Evolutionary conservation across 2,888 invertebrate genomes (phyloP).

Genomic region (Aethes cnicana): DNA sequence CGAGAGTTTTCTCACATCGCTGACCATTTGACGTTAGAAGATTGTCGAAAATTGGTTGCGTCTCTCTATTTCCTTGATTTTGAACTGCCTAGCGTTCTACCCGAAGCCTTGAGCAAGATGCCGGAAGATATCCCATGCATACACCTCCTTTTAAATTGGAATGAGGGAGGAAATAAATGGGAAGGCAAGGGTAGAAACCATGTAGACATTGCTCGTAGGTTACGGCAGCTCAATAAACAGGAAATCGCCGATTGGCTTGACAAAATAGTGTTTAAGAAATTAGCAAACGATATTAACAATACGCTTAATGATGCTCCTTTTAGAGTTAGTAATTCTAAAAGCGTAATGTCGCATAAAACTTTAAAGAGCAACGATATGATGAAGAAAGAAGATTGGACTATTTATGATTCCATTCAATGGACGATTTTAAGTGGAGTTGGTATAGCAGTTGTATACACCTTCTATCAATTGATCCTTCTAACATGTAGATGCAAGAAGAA

Average conservation of each 20-base stretch:
- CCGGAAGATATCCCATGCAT: slow-evolving; percentile 79
- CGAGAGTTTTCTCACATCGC: slow-evolving; percentile 73
- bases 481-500: slow-evolving; percentile 4
- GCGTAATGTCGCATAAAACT: slow-evolving; percentile 2
- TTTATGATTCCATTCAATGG: slow-evolving; percentile 50
- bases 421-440: slow-evolving; percentile 41
- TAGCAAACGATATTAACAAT: slow-evolving; percentile 73
- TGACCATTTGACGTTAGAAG: slow-evolving; percentile 76
- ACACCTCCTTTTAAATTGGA: slow-evolving; percentile 83
- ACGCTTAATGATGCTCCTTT: slow-evolving; percentile 41
- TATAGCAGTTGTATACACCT: slow-evolving; percentile 37
- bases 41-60: slow-evolving; percentile 82
- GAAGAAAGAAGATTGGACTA: slow-evolving; percentile 44
- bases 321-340: background rate
- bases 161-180: slow-evolving; percentile 51
- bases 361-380: slow-evolving; percentile 3
- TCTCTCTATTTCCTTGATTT: slow-evolving; percentile 76
- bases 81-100: slow-evolving; percentile 45
- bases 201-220: slow-evolving; percentile 74
- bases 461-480: slow-evolving; percentile 35
- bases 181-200: slow-evolving; percentile 83
- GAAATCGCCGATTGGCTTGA: slow-evolving; percentile 85
- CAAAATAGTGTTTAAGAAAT: slow-evolving; percentile 76
- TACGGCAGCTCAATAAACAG: slow-evolving; percentile 80
- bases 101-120: slow-evolving; percentile 59